A percentile compares a stretch with the other conserved stretches of the same genome.
These are phyloP conservation scores for Hydrolagus affinis DNA, from an alignment of 2,113 vertebrate species.

Conservation along the genomic window DNA sequence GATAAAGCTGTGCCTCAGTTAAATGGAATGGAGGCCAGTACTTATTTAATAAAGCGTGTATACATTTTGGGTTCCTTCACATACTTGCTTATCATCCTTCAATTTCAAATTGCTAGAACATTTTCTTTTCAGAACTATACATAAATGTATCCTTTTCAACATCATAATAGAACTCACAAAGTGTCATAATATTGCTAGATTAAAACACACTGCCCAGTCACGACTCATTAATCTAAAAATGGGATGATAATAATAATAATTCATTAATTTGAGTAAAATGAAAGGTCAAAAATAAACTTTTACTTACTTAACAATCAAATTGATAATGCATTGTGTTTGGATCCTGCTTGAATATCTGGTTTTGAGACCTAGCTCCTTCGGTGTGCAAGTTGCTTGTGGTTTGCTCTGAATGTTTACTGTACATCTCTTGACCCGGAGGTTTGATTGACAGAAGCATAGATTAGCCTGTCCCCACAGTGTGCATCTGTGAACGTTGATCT, in stretches of 20 bases:
- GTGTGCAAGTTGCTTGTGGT: background rate
- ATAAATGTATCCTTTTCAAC: background rate
- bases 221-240: background rate
- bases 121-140: background rate
- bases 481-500: background rate
- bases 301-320: background rate
- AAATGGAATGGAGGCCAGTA: background rate
- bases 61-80: background rate
- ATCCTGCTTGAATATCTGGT: background rate
- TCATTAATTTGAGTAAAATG: background rate
- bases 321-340: constrained; percentile 1
- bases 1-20: background rate
- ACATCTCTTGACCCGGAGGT: background rate
- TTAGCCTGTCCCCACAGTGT: background rate
- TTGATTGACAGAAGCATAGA: background rate
- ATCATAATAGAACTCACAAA: background rate
- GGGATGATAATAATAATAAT: background rate
- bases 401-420: background rate
- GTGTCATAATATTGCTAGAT: background rate
- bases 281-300: constrained; percentile 1
- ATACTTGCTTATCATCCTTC: background rate
- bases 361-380: background rate
- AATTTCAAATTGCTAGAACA: constrained; percentile 7
- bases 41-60: background rate
- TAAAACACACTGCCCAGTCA: background rate